Base-by-base conservation (phyloP, 2,888 invertebrate genomes). In the Melanostoma mellinum region DNA sequence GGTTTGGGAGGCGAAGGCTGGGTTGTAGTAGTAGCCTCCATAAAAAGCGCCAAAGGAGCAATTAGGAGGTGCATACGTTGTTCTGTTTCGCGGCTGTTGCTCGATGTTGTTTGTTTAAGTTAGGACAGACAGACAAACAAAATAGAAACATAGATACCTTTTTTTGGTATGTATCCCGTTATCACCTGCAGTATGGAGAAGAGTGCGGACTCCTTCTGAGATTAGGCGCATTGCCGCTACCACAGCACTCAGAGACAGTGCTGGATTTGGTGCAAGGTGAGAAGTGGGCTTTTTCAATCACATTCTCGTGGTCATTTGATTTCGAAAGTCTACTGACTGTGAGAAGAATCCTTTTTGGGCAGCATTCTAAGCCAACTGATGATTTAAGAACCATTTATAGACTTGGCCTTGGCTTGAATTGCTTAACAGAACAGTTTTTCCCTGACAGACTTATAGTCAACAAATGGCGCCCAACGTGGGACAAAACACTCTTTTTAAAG, bases 21-120 rank as follows among this genome's bases (percentile, higher is more conserved):
- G 10, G n/a, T 3, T 10, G n/a, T 33, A 10, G 20, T 44, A 60
- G 32, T 53, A 38, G 58, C 40, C 48, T 75, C 84, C 72, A 77
- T 75, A 76, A 82, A 82, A 84, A 75, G 84, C 79, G 78, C 80
- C 77, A 84, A 87, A 89, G 90, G 88, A 87, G 89, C 90, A 90
- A 90, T 90, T 90, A 90, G 90, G 89, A 90, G 90, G 90, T 90
- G 90, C 90, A 90, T 90, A 90, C 90, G 89, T 90, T 90, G 90
- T 89, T 90, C 89, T 90, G 89, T 89, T 84, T 38, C 60, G 35
- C 60, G 46, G 69, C 53, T 10, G 42, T 55, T 20, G 52, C 33
- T 42, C 8, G 30, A 32, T 42, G 58, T 75, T 75, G 58, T 71
- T 84, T 79, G 74, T 67, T 84, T 73, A 63, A 42, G 58, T 63